A percentile compares a stretch with the other conserved stretches of the same genome.
Conservation (phyloP, 2,888 invertebrate genomes). For the Zygothrica quintamaculata region DNA sequence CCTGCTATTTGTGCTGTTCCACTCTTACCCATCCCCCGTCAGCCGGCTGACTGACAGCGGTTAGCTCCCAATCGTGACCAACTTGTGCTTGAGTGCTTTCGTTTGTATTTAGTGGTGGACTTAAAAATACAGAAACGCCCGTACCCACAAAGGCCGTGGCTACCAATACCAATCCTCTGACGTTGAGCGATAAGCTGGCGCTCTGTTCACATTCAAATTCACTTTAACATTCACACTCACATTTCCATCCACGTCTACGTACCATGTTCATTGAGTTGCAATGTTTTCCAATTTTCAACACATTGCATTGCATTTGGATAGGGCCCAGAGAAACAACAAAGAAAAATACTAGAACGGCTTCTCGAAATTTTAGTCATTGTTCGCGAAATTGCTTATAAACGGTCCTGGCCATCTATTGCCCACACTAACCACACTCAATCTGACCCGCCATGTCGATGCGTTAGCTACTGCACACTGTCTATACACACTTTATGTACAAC, state of each 20-base stretch:
- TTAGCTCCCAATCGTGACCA: conserved; percentile 72
- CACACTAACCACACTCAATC: conserved; percentile 55
- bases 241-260: conserved; percentile 7
- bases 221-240: conserved; percentile 5
- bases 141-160: conserved; percentile 68
- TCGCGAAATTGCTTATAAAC: conserved; percentile 81
- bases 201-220: conserved; percentile 28
- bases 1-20: conserved; percentile 28
- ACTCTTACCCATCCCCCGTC: conserved; percentile 23
- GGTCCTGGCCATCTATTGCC: conserved; percentile 8
- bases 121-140: conserved; percentile 79
- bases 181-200: conserved; percentile 68
- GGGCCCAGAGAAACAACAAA: conserved; percentile 52
- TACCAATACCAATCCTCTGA: conserved; percentile 58
- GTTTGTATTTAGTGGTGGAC: conserved; percentile 84
- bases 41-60: conserved; percentile 32
- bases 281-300: conserved; percentile 75
- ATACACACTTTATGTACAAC: too few relatives aligned
- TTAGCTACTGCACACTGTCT: conserved; percentile 28
- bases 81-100: conserved; percentile 83
- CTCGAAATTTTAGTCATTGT: conserved; percentile 77
- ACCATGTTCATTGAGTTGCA: conserved; percentile 55
- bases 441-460: conserved; percentile 61
- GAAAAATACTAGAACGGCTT: conserved; percentile 64
- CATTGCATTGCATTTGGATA: conserved; percentile 62